Base-by-base conservation (phyloP, 2,797 vertebrate species). In the Pangasius krempfi region DNA sequence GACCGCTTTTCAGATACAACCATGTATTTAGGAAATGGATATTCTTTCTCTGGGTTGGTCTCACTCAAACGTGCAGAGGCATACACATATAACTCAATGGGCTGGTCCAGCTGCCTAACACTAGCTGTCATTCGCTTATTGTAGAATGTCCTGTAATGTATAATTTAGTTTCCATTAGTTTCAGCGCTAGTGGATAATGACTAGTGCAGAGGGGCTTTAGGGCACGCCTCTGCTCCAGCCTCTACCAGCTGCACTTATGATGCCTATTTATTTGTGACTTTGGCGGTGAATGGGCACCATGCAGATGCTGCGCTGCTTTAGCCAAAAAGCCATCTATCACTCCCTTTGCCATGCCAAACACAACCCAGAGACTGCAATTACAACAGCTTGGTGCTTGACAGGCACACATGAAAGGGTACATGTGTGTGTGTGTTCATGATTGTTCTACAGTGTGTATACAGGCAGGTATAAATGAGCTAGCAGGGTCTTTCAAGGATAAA, bases 131-230 rank as follows among this genome's bases (percentile, higher is more conserved):
- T 87, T 83, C 47, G 33, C 27, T 84, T 83, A 83, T 68, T 84
- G 80, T 54, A 60, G 50, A 60, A 79, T 40, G 62, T 86, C 25
- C 86, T 85, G 82, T 84, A 89, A 85, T 87, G 66, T 89, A 85
- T 87, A 84, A 89, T 87, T 89, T 89, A 70, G 80, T 89, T 87
- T 87, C 86, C 89, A 89, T 89, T 87, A 89, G 64, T 30, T 27
- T 87, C 64, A 58, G 75, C 58, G 62, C 22, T 87, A 37, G 82
- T 68, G 40, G 72, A 56, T 87, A 89, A 89, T 89, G 89, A 87
- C 89, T 85, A 73, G 73, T 73, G 62, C 75, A 80, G 62, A 85
- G 47, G 73, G 81, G 81, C 13, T 44, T 58, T 72, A 79, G 62
- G 81, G 86, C 80, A 89, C 37, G 44, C 54, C 54, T 84, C 37